Conservation (phyloP, 2,888 invertebrate genomes). For the Cheilosia impressa region DNA sequence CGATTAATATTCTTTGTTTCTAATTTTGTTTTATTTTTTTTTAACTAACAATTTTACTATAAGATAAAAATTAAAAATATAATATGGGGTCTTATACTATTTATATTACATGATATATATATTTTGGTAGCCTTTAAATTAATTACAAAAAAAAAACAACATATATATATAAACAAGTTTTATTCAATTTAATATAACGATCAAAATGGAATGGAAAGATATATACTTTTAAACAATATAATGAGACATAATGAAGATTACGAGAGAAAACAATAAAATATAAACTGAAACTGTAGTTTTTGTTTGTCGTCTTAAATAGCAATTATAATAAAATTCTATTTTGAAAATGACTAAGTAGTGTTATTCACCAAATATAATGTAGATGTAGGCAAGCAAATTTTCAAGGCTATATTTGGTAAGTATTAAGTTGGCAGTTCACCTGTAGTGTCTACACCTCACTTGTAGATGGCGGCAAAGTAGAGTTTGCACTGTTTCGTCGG, state of each 20-base stretch:
- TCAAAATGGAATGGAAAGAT: background rate
- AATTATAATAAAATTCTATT: constrained; percentile 68
- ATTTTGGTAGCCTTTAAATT: constrained; percentile 70
- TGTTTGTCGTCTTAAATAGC: constrained; percentile 67
- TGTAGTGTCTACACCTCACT: background rate
- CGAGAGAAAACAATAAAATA: constrained; percentile 50
- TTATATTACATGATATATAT: constrained; percentile 50
- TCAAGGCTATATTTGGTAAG: constrained; percentile 40
- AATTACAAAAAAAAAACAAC: constrained; percentile 22
- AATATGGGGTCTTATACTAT: constrained; percentile 59
- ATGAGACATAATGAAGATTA: constrained; percentile 27
- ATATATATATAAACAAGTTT: constrained; percentile 37
- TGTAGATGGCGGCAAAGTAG: background rate
- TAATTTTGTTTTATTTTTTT: constrained; percentile 26
- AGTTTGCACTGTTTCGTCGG: constrained; percentile 4
- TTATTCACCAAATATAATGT: constrained; percentile 1
- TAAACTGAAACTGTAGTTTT: constrained; percentile 60
- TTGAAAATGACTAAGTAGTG: constrained; percentile 49
- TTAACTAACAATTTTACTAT: constrained; percentile 9
- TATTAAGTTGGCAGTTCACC: constrained; percentile 12
- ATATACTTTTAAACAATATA: constrained; percentile 9
- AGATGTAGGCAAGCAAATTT: background rate
- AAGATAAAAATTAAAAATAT: constrained; percentile 25
- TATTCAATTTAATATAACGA: constrained; percentile 27
- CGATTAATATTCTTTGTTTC: constrained; percentile 76